phyloP scores from a whole-genome alignment of 2,113 vertebrate genomes.

The Scalopus aquaticus region DNA sequence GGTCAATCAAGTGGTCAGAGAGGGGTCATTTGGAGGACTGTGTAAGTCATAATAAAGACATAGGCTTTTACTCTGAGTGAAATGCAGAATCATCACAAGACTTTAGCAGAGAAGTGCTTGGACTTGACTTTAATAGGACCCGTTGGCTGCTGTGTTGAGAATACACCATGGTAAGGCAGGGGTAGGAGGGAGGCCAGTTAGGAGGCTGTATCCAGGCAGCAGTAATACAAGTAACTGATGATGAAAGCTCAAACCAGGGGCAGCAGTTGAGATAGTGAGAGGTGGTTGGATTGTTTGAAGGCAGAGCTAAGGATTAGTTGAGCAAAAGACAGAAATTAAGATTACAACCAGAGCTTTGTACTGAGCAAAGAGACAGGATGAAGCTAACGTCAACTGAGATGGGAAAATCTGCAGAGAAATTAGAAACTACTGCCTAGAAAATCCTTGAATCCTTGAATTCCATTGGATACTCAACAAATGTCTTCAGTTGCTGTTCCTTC shows the following conservation, averaged over 20 bases:
- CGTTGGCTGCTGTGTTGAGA: not conserved
- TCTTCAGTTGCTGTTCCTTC: not conserved
- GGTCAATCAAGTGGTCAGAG: not conserved
- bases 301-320: not conserved
- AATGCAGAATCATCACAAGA: not conserved
- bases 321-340: not conserved
- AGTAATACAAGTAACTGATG: too few relatives aligned
- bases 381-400: not conserved
- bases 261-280: not conserved
- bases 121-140: not conserved
- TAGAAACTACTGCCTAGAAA: fast-evolving
- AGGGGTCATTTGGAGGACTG: too few relatives aligned
- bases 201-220: not conserved
- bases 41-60: not conserved
- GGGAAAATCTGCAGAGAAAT: not conserved
- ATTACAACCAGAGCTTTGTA: not conserved
- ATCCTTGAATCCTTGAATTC: not conserved
- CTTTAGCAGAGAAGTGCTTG: too few relatives aligned
- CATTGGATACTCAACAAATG: too few relatives aligned
- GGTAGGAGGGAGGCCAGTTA: not conserved
- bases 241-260: not conserved
- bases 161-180: fast-evolving
- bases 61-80: not conserved
- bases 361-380: not conserved
- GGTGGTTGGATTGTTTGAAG: not conserved